These are phyloP conservation scores for Apotomis turbidana DNA, from an alignment of 2,888 invertebrate species.

Conservation along the genomic window DNA sequence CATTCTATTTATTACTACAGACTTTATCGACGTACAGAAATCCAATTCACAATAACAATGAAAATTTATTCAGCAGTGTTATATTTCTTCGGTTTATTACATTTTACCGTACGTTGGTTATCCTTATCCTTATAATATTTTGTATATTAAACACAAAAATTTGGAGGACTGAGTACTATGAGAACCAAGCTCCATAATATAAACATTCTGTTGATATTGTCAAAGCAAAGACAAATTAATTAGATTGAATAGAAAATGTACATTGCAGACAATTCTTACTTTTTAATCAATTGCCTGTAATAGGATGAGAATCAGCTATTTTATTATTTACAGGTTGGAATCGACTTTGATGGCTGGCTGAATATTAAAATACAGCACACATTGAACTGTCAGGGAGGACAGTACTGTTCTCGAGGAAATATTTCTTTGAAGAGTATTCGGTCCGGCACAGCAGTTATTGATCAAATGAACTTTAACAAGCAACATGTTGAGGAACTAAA, in stretches of 20 bases:
- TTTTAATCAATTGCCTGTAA: too few relatives aligned
- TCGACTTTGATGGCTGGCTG: slow-evolving; percentile 90
- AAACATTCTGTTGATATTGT: not conserved
- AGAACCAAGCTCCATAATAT: too few relatives aligned
- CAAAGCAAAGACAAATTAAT: not conserved
- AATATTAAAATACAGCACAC: slow-evolving; percentile 88
- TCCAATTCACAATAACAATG: slow-evolving; percentile 11
- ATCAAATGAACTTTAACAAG: slow-evolving; percentile 84
- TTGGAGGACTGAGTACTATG: too few relatives aligned
- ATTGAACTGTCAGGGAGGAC: slow-evolving; percentile 80
- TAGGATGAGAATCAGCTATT: not conserved
- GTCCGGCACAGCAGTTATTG: slow-evolving; percentile 85
- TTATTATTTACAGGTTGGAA: slow-evolving; percentile 59
- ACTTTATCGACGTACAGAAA: not conserved
- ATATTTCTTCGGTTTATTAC: slow-evolving; percentile 49
- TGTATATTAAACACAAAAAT: not conserved
- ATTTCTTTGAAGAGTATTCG: slow-evolving; percentile 88
- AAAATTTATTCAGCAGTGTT: slow-evolving; percentile 26
- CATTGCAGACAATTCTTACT: too few relatives aligned
- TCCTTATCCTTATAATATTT: too few relatives aligned
- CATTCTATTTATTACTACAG: not conserved
- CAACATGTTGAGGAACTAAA: slow-evolving; percentile 83
- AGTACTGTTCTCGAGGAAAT: slow-evolving; percentile 87
- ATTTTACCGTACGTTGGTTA: slow-evolving; percentile 50
- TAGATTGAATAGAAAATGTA: too few relatives aligned